Percentiles rank a stretch among this genome's conserved stretches.
Conservation (phyloP, 2,888 invertebrate genomes). For the Sesia apiformis region DNA sequence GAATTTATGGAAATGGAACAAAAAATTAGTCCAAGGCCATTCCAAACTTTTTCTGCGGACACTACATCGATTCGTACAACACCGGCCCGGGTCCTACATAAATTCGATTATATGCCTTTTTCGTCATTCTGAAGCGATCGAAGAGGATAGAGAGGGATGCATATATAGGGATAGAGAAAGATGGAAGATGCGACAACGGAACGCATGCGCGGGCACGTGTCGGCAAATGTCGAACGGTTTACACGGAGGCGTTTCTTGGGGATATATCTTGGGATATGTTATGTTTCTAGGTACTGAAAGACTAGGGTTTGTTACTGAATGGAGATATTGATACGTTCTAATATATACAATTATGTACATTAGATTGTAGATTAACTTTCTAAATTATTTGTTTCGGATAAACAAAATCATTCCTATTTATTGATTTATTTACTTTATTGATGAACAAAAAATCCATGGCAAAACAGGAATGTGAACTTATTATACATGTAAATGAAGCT, state of each 20-base stretch:
- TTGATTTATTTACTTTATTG: no score
- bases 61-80: conserved; percentile 23
- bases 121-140: conserved; percentile 69
- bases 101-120: conserved; percentile 71
- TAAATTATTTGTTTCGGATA: no score
- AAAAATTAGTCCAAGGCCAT: background rate
- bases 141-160: conserved; percentile 44
- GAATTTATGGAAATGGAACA: no score
- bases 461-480: no score
- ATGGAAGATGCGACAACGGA: conserved; percentile 12
- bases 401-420: no score
- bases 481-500: no score
- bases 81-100: conserved; percentile 41
- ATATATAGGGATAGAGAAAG: conserved; percentile 30
- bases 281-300: background rate
- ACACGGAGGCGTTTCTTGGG: conserved; percentile 18
- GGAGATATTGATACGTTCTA: no score
- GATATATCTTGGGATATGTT: conserved; percentile 26
- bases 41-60: conserved; percentile 27
- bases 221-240: conserved; percentile 20
- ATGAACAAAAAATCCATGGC: no score
- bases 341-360: no score
- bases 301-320: no score
- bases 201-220: conserved; percentile 68
- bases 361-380: no score